Evolutionary conservation across 2,113 vertebrate species (phyloP), one percentile per base, ranked within the genome.

Genomic region (Helogale parvula): DNA sequence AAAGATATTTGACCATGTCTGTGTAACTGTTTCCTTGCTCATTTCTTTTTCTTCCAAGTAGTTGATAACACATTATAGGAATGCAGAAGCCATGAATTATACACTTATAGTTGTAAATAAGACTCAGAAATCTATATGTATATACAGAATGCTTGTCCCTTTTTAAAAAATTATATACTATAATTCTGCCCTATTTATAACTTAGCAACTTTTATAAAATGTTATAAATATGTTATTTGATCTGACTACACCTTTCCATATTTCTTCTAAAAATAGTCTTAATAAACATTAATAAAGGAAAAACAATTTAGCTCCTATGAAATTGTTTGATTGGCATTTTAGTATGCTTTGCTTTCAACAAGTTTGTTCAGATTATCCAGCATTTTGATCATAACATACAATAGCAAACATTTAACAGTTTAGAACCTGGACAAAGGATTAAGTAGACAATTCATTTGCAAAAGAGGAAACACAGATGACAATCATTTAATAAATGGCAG

Each of bases 1-100:
- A 72, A 89, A 94, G 15, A 88, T 4, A 66, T 77, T 81, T 88
- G 45, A 95, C 52, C 93, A 90, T 68, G 92, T 88, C 90, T 77
- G 10, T 45, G 69, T 23, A 82, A 77, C 33, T 90, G 17, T 65
- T 93, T 85, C 35, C 31, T 72, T 69, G 27, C 29, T 89, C 17
- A 50, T 54, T 91, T 86, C 29, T 88, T 87, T 71, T 52, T 71
- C 74, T 87, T 80, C 23, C n/a, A 79, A 79, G 21, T 65, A 65
- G 1, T 72, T 89, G 41, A 52, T 10, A 72, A 72, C 35, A 15
- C 17, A 69, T 54, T 47, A 72, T 11, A 76, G 27, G 65, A 74
- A 86, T 71, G 21, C n/a, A 80, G 50, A 91, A 88, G 45, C 47
- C 90, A 90, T 57, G 9, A 7, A 76, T 72, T 82, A 45, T 27